Evolutionary conservation across 1,140 invertebrate genomes (phyloP), one percentile per base, ranked within the genome.

Genomic region (Drosophila kanapiae): DNA sequence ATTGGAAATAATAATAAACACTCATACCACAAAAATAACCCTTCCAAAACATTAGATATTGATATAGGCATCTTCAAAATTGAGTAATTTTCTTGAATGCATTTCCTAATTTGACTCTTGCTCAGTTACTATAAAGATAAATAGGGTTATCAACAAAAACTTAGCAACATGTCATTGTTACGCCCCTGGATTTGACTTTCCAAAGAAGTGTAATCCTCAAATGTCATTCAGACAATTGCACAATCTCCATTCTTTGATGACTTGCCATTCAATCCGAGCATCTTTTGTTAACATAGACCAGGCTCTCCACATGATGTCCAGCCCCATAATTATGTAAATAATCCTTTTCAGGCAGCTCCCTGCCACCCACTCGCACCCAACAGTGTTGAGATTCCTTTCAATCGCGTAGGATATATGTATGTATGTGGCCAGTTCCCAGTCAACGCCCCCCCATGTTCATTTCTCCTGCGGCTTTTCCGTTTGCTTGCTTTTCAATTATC

Each of bases 401-500:
- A 70, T 79, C 72, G 62, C 71, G 16, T 40, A 40, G 67, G 48
- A 72, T 63, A 51, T 49, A 10, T 2, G 9, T 33, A 8, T 8
- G 10, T 47, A 70, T 64, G 54, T 56, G 72, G 49, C 54, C 76
- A 40, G 48, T 33, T 18, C 45, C 42, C 45, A 23, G 67, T 42
- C 65, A 53, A 78, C 45, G 56, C 69, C 63, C 60, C 42, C 29
- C 37, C 37, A 58, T 48, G 40, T 31, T 47, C 40, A 38, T 48
- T 62, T 47, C 7, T 87, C 82, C 82, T 87, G 79, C 64, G 35
- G 67, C 33, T 16, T 40, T 40, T 60, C 38, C 62, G 49, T 10
- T 77, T 49, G 76, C 67, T 82, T 86, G 76, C 83, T 72, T 86
- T 86, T 86, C 82, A 86, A 86, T 86, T 86, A 86, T 86, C 82